Evolutionary conservation across 2,797 vertebrate genomes (phyloP).

Genomic region (Helicolenus hilgendorfi): DNA sequence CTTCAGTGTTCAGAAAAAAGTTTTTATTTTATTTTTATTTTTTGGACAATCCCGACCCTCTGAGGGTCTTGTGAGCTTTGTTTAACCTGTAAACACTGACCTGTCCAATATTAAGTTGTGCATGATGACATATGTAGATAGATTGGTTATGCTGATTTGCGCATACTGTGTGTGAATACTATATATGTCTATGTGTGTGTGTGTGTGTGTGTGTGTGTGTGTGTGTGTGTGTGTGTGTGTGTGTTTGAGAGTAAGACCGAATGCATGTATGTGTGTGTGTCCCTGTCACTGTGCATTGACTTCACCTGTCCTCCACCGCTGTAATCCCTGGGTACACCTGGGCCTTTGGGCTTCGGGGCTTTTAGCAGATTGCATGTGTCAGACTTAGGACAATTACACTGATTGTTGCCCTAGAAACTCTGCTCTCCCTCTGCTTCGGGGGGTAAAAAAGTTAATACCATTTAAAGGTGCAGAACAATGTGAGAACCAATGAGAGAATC

Average conservation of each 20-base stretch:
- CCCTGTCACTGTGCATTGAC: constrained; percentile 60
- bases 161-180: background rate
- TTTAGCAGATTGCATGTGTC: constrained; percentile 91
- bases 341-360: constrained; percentile 84
- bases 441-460: constrained; percentile 76
- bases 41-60: no score
- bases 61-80: background rate
- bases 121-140: background rate
- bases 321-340: constrained; percentile 88
- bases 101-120: background rate
- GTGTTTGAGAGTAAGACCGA: background rate
- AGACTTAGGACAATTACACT: constrained; percentile 88
- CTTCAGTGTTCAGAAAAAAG: background rate
- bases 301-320: constrained; percentile 87
- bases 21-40: background rate
- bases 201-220: background rate
- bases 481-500: constrained; percentile 62
- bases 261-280: constrained; percentile 8
- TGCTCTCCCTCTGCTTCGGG: constrained; percentile 63
- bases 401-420: constrained; percentile 89
- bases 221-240: background rate
- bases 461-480: constrained; percentile 84
- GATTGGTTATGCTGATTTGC: background rate
- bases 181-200: background rate
- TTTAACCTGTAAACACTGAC: background rate